Evolutionary conservation across 2,113 vertebrate species (phyloP).

Genomic region (Pandion haliaetus): DNA sequence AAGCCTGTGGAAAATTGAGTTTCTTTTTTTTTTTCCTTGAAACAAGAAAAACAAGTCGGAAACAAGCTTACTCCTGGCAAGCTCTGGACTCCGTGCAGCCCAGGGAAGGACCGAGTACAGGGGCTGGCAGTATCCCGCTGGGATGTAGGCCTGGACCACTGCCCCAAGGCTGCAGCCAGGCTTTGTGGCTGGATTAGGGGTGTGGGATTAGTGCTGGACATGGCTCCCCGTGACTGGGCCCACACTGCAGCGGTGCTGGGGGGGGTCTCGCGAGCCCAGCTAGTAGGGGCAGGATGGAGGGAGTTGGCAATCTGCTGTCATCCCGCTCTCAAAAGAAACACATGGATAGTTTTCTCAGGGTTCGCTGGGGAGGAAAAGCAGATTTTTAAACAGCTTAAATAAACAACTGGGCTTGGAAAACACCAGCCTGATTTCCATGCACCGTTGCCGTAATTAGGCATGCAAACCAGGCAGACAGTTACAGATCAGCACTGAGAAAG

Average conservation of each 20-base stretch:
- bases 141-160: background rate
- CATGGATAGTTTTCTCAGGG: background rate
- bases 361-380: background rate
- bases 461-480: background rate
- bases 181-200: background rate
- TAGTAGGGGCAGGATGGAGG: rapidly evolving
- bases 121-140: background rate
- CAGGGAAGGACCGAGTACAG: background rate
- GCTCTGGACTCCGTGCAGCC: background rate
- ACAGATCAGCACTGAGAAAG: background rate
- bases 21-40: background rate
- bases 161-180: background rate
- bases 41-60: background rate
- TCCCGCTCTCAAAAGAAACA: background rate
- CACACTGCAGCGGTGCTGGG: rapidly evolving
- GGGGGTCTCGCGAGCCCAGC: rapidly evolving
- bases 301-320: background rate
- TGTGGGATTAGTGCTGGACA: background rate
- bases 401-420: background rate
- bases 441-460: background rate
- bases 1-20: background rate
- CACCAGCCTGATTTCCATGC: background rate
- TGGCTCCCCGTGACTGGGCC: rapidly evolving
- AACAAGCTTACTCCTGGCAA: background rate
- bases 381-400: background rate